These are phyloP conservation scores for Syngnathus floridae DNA, from an alignment of 2,113 vertebrate genomes.

Conservation along the genomic window DNA sequence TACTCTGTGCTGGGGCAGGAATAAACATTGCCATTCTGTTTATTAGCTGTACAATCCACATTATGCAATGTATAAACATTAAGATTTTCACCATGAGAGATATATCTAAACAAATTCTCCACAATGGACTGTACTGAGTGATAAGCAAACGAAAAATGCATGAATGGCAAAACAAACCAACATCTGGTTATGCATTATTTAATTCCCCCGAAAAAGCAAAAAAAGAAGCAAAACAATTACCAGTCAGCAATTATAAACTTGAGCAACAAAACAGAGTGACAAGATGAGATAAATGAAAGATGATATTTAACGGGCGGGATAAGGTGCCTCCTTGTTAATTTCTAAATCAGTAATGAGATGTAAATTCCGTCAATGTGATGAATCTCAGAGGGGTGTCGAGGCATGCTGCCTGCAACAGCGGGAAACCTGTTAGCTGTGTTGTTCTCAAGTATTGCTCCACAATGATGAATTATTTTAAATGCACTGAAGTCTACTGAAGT, in stretches of 20 bases:
- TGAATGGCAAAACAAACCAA: too few species aligned
- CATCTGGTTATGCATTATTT: too few species aligned
- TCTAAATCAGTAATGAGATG: conserved; percentile 63
- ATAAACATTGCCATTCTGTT: neutral
- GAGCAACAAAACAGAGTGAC: conserved; percentile 16
- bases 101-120: neutral
- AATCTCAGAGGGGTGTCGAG: conserved; percentile 57
- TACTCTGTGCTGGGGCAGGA: conserved; percentile 20
- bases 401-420: conserved; percentile 53
- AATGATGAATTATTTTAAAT: conserved; percentile 62
- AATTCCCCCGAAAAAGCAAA: conserved; percentile 7
- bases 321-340: conserved; percentile 49
- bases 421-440: conserved; percentile 47
- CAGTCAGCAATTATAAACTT: conserved; percentile 16
- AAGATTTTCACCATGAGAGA: too few species aligned
- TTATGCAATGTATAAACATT: neutral
- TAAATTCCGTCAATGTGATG: conserved; percentile 62
- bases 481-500: conserved; percentile 35
- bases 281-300: conserved; percentile 23
- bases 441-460: conserved; percentile 39
- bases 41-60: conserved; percentile 1
- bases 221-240: conserved; percentile 14
- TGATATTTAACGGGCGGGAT: conserved; percentile 15
- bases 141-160: too few species aligned
- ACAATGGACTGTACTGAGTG: too few species aligned